Percentiles rank a stretch among this genome's conserved stretches.
Evolutionary conservation across 2,888 invertebrate species (phyloP).

Genomic region (Villa cingulata): DNA sequence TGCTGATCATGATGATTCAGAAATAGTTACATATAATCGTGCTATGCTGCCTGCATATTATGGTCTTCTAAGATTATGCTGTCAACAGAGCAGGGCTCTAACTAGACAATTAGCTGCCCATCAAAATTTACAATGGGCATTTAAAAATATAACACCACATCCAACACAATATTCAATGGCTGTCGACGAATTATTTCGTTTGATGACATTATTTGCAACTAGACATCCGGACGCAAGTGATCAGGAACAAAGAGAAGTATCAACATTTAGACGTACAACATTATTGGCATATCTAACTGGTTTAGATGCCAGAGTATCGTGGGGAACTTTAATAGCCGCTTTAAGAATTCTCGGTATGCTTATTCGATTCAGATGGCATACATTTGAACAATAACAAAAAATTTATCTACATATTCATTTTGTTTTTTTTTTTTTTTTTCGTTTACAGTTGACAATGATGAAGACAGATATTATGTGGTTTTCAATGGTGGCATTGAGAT

Average conservation of each 20-base stretch:
- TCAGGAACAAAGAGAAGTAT: conserved; percentile 68
- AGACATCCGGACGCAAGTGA: conserved; percentile 64
- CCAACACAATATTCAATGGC: conserved; percentile 86
- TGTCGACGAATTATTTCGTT: conserved; percentile 79
- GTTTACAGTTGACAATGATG: conserved; percentile 60
- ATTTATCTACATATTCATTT: background rate
- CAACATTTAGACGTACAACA: conserved; percentile 69
- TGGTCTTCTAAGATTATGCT: conserved; percentile 77
- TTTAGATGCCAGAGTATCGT: conserved; percentile 79
- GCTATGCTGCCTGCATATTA: conserved; percentile 89
- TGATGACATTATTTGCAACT: conserved; percentile 80
- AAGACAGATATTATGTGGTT: conserved; percentile 79
- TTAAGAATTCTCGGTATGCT: conserved; percentile 55
- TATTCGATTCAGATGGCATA: too few species aligned
- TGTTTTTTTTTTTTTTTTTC: background rate
- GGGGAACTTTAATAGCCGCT: conserved; percentile 87
- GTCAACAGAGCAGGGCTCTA: conserved; percentile 74
- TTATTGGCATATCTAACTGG: conserved; percentile 79
- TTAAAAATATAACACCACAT: conserved; percentile 92
- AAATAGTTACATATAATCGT: conserved; percentile 86
- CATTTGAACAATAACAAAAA: background rate
- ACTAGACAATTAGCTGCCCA: conserved; percentile 78
- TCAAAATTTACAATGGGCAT: conserved; percentile 94
- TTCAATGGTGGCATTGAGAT: conserved; percentile 71
- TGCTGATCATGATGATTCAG: conserved; percentile 92